Conservation (phyloP, 2,113 vertebrate genomes). For the Planiliza haematocheilus region DNA sequence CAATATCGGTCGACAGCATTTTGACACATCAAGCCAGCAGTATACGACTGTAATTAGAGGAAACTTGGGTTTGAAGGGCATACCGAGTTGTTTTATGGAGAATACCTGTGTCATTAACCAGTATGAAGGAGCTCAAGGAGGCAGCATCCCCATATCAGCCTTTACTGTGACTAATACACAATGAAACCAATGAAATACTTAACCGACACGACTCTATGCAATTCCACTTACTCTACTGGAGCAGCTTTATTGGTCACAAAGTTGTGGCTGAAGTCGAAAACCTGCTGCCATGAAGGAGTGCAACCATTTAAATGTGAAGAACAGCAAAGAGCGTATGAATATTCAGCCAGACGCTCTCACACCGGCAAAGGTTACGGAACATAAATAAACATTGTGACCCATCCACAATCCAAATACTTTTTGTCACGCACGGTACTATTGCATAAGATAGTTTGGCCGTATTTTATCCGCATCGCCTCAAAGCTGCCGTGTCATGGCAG, state of each 20-base stretch:
- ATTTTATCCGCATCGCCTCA: conserved; percentile 1
- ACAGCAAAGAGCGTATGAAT: conserved; percentile 8
- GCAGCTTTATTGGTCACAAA: background rate
- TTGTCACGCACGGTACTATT: background rate
- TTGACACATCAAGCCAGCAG: too few species aligned
- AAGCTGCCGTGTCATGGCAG: conserved; percentile 11
- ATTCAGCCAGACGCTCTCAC: conserved; percentile 9
- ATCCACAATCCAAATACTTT: conserved; percentile 7
- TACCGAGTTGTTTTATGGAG: too few species aligned
- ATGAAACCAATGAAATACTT: background rate
- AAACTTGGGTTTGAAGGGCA: too few species aligned
- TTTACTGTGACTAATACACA: background rate
- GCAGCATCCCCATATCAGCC: background rate
- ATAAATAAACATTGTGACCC: conserved; percentile 28
- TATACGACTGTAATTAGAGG: too few species aligned
- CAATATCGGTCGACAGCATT: too few species aligned
- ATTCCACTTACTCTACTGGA: background rate
- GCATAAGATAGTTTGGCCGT: background rate
- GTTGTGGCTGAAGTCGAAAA: background rate
- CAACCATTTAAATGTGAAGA: conserved; percentile 21
- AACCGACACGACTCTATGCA: background rate
- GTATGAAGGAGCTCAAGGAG: too few species aligned
- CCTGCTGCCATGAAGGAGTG: conserved; percentile 29
- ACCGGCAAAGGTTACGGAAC: conserved; percentile 31
- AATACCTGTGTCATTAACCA: too few species aligned